Conservation (phyloP, 2,888 invertebrate species). For the Neoitamus cyanurus region DNA sequence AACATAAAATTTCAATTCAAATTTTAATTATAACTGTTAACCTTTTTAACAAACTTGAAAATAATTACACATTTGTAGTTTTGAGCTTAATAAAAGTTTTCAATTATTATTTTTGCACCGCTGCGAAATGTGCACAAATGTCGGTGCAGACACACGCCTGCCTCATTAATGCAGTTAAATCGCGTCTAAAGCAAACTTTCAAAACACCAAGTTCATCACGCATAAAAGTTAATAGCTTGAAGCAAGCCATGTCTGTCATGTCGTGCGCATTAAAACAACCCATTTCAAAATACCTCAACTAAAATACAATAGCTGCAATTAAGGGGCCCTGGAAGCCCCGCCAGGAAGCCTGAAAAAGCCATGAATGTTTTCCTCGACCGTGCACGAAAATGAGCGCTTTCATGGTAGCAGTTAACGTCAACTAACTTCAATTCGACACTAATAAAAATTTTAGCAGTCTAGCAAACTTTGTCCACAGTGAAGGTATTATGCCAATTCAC, state of each 20-base stretch:
- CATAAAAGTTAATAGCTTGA: not conserved
- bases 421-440: not conserved
- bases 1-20: no score
- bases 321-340: not conserved
- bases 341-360: not conserved
- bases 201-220: not conserved
- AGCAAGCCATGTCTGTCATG: not conserved
- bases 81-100: no score
- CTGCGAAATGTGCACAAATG: not conserved
- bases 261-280: not conserved
- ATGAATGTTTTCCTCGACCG: not conserved
- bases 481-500: not conserved
- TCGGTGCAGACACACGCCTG: not conserved
- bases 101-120: no score
- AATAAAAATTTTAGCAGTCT: not conserved
- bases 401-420: not conserved
- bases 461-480: not conserved
- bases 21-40: no score
- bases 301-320: conserved; percentile 1
- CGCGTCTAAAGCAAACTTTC: not conserved
- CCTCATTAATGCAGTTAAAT: not conserved
- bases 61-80: no score
- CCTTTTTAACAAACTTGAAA: no score
- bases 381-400: not conserved
- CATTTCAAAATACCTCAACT: not conserved